Evolutionary conservation across 2,888 invertebrate species (phyloP).

Genomic region (Holacanthella duospinosa): DNA sequence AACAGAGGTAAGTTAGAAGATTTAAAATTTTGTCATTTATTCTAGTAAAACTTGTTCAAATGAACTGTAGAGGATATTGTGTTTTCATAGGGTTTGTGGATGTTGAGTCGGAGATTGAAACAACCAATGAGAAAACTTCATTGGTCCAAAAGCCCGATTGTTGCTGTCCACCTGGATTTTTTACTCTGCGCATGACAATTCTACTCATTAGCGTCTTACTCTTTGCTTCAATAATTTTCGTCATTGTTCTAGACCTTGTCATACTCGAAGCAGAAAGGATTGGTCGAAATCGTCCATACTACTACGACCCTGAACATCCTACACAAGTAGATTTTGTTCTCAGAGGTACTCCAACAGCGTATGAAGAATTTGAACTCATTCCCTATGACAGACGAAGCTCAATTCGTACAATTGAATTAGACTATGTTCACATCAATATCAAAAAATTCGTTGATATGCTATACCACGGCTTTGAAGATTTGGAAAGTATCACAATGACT

Average conservation of each 20-base stretch:
- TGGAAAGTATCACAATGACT: background rate
- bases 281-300: background rate
- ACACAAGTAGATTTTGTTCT: background rate
- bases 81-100: no score
- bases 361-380: background rate
- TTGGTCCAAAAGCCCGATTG: no score
- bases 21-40: no score
- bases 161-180: background rate
- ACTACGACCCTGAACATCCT: background rate
- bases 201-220: background rate
- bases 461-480: background rate
- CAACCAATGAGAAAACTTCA: no score
- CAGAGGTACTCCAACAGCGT: background rate
- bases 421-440: background rate
- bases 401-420: background rate
- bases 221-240: background rate
- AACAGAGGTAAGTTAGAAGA: no score
- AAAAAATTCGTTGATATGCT: background rate
- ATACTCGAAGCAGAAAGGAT: background rate
- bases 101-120: no score
- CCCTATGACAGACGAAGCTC: background rate
- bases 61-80: no score
- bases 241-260: background rate
- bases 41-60: no score
- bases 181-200: background rate